phyloP scores from a whole-genome alignment of 2,888 invertebrate species.

The Lysandra coridon region DNA sequence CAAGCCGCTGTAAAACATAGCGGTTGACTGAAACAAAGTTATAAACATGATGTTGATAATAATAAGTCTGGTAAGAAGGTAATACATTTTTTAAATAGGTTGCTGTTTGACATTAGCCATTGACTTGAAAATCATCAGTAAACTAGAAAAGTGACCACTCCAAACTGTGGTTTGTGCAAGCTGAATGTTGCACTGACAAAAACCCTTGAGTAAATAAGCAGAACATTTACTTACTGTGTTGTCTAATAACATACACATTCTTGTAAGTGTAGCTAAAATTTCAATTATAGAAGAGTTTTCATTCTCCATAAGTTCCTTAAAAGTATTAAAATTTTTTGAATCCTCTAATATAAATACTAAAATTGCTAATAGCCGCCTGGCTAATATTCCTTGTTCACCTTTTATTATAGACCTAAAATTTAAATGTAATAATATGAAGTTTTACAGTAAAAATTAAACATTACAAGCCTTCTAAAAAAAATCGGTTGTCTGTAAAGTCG shows the following conservation, averaged over 20 bases:
- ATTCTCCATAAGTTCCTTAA: conserved; percentile 38
- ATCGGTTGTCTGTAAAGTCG: no score
- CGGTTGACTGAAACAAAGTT: conserved; percentile 60
- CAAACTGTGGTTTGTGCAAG: no score
- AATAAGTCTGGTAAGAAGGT: no score
- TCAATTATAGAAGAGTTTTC: conserved; percentile 40
- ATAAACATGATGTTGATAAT: neutral
- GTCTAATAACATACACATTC: conserved; percentile 59
- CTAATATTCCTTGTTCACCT: conserved; percentile 63
- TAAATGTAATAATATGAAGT: neutral
- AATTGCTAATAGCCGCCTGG: conserved; percentile 54
- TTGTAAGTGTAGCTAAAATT: conserved; percentile 48
- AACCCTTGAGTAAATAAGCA: neutral
- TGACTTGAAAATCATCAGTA: neutral
- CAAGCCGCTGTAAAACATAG: conserved; percentile 48
- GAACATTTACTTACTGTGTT: conserved; percentile 53
- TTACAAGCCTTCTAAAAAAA: no score
- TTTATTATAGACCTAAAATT: conserved; percentile 59
- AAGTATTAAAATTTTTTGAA: conserved; percentile 43
- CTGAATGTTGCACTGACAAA: neutral
- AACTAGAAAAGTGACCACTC: neutral
- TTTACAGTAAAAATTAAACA: neutral
- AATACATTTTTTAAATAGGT: no score
- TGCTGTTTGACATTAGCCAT: no score
- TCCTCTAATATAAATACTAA: conserved; percentile 49